Conservation (phyloP, 2,797 vertebrate species). For the Fundulus diaphanus region DNA sequence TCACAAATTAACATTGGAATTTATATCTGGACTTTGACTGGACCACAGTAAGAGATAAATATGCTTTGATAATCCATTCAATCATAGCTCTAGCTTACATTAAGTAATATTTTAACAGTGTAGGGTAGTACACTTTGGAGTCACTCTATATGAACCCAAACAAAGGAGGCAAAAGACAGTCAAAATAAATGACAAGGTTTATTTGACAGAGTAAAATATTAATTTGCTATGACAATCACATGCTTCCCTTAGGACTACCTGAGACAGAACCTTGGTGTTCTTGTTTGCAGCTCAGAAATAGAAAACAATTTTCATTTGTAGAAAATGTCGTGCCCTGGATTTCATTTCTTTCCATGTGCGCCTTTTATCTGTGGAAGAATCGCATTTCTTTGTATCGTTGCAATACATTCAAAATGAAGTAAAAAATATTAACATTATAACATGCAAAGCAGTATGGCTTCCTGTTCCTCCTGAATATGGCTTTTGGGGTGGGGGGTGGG, state of each 20-base stretch:
- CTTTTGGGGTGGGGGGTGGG: constrained; percentile 34
- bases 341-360: constrained; percentile 69
- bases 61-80: not conserved
- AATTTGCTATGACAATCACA: constrained; percentile 63
- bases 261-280: constrained; percentile 65
- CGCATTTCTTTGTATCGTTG: constrained; percentile 52
- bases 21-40: too few relatives aligned
- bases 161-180: constrained; percentile 4
- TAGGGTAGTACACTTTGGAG: too few relatives aligned
- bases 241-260: constrained; percentile 53
- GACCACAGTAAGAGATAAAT: too few relatives aligned
- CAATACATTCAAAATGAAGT: constrained; percentile 45
- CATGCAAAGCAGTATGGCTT: constrained; percentile 76
- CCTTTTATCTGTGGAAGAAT: constrained; percentile 69
- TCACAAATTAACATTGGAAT: too few relatives aligned
- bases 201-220: constrained; percentile 81
- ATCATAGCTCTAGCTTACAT: too few relatives aligned
- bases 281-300: constrained; percentile 63
- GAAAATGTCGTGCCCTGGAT: constrained; percentile 78
- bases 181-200: constrained; percentile 82
- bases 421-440: constrained; percentile 38
- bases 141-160: not conserved
- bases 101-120: too few relatives aligned
- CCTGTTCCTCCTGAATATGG: constrained; percentile 58
- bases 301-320: constrained; percentile 81